Percentiles rank a stretch among this genome's conserved stretches.
Evolutionary conservation across 2,888 invertebrate genomes (phyloP).

Genomic region (Drosophila rubida): DNA sequence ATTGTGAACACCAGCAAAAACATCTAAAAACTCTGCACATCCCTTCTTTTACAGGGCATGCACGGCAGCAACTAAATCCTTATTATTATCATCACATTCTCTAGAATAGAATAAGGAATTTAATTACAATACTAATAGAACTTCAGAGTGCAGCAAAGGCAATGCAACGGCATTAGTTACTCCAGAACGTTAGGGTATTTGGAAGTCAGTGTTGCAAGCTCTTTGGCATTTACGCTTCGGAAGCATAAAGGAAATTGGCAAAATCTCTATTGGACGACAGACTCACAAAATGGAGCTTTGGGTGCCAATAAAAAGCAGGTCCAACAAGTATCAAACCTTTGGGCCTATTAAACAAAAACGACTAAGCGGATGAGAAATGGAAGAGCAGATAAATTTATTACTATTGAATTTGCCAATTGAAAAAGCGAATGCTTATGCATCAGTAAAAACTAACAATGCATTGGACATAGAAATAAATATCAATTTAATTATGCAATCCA

Average conservation of each 20-base stretch:
- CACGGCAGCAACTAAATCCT: too few relatives aligned
- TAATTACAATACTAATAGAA: too few relatives aligned
- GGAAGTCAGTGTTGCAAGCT: not conserved
- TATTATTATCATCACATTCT: too few relatives aligned
- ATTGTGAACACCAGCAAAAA: conserved; percentile 56
- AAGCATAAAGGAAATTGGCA: conserved; percentile 50
- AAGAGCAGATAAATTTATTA: conserved; percentile 6
- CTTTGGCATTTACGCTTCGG: conserved; percentile 16
- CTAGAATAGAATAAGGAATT: too few relatives aligned
- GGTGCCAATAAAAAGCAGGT: not conserved
- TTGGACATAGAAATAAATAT: conserved; percentile 1
- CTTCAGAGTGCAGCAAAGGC: too few relatives aligned
- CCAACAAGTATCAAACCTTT: conserved; percentile 53
- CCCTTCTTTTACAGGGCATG: not conserved
- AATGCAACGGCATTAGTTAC: too few relatives aligned
- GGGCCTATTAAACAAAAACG: conserved; percentile 1
- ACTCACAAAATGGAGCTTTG: conserved; percentile 7
- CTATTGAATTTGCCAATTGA: not conserved
- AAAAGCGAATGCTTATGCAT: not conserved
- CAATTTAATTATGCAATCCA: not conserved
- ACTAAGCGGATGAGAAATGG: conserved; percentile 19
- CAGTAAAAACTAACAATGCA: not conserved
- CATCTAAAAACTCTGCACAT: conserved; percentile 18
- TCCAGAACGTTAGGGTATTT: conserved; percentile 16
- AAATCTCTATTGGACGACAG: conserved; percentile 24